phyloP scores from a whole-genome alignment of 2,113 vertebrate species.

The Apteryx mantelli region DNA sequence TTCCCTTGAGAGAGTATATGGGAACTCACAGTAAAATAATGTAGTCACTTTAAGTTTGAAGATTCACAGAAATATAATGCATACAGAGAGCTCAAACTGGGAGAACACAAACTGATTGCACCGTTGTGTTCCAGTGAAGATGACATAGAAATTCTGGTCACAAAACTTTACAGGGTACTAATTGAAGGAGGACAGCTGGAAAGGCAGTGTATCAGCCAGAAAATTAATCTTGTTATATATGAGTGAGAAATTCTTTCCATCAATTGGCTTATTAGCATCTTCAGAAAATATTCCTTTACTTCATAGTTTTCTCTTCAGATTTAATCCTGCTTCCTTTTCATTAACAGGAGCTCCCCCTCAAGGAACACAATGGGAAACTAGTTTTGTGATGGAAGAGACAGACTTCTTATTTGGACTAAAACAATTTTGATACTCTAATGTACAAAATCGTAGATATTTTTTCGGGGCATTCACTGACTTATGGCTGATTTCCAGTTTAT shows the following conservation, averaged over 20 bases:
- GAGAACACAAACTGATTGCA: background rate
- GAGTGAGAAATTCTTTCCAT: background rate
- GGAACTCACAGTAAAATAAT: background rate
- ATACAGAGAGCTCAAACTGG: background rate
- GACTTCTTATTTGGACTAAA: conserved; percentile 13
- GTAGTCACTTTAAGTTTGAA: background rate
- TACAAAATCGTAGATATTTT: conserved; percentile 12
- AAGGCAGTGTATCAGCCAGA: background rate
- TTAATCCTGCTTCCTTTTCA: background rate
- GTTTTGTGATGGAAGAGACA: background rate
- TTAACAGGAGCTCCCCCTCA: conserved; percentile 72
- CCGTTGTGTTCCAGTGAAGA: background rate
- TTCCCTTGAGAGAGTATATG: background rate
- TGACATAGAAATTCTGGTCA: background rate
- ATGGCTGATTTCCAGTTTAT: background rate
- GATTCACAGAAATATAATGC: background rate
- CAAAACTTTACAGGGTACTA: background rate
- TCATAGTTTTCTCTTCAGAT: background rate
- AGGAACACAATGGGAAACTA: conserved; percentile 46
- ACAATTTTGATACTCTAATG: background rate
- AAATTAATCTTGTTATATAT: background rate
- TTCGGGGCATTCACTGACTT: background rate
- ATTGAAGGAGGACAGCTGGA: background rate
- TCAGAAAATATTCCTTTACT: background rate
- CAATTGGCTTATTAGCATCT: background rate